These are phyloP conservation scores for Cheilosia variabilis DNA, from an alignment of 2,888 invertebrate species.

Conservation along the genomic window DNA sequence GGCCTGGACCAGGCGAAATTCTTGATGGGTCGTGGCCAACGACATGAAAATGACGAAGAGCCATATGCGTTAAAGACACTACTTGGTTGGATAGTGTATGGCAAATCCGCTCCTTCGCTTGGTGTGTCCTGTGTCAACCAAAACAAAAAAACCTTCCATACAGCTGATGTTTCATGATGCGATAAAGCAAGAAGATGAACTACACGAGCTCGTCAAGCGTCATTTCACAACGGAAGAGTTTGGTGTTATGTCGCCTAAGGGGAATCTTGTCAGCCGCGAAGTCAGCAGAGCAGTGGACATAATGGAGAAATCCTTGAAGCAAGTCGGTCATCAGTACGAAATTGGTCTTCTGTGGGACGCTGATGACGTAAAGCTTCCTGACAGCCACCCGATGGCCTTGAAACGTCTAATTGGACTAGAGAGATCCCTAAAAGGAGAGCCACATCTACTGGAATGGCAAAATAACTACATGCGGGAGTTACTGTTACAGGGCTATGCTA, in stretches of 20 bases:
- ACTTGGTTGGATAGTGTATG: slow-evolving; percentile 38
- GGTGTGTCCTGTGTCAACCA: background rate
- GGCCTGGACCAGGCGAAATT: slow-evolving; percentile 39
- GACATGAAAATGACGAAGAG: slow-evolving; percentile 22
- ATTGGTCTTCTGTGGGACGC: slow-evolving; percentile 6
- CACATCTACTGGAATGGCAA: no score
- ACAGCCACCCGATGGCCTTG: slow-evolving; percentile 47
- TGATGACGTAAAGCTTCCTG: slow-evolving; percentile 24
- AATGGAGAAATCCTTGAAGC: background rate
- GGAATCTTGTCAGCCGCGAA: no score
- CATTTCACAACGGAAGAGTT: background rate
- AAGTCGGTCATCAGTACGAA: slow-evolving; percentile 9
- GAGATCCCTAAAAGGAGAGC: no score
- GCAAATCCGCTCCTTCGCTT: slow-evolving; percentile 20
- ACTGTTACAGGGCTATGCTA: no score
- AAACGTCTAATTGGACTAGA: no score
- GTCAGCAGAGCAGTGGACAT: no score
- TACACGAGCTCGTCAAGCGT: slow-evolving; percentile 13
- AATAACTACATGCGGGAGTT: no score
- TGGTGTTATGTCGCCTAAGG: no score
- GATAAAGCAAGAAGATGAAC: slow-evolving; percentile 5
- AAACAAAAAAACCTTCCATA: slow-evolving; percentile 3
- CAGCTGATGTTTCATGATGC: no score
- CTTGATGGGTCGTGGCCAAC: slow-evolving; percentile 11
- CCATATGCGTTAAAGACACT: slow-evolving; percentile 16